Conservation (phyloP, 2,888 invertebrate species). For the Xestia xanthographa region DNA sequence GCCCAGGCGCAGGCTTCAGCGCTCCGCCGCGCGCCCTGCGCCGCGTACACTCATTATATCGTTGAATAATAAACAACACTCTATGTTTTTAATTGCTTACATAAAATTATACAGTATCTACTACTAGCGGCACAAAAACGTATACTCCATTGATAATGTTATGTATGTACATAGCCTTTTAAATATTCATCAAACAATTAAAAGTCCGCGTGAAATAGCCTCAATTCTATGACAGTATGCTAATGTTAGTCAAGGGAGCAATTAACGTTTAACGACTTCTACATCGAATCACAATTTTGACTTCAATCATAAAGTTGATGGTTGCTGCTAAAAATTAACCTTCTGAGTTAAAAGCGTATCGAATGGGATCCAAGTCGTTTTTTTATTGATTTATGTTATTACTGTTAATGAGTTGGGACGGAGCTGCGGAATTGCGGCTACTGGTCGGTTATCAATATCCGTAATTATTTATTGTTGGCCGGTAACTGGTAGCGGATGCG, state of each 20-base stretch:
- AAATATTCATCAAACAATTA: conserved; percentile 84
- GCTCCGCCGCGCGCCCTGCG: background rate
- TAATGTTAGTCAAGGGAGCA: conserved; percentile 75
- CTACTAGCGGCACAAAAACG: conserved; percentile 71
- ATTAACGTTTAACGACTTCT: conserved; percentile 78
- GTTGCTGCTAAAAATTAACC: conserved; percentile 65
- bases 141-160: conserved; percentile 77
- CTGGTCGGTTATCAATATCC: conserved; percentile 83
- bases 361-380: conserved; percentile 67
- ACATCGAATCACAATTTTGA: conserved; percentile 75
- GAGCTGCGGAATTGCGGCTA: conserved; percentile 68
- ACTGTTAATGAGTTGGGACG: conserved; percentile 72
- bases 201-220: conserved; percentile 78
- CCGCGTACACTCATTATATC: conserved; percentile 74
- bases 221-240: conserved; percentile 78
- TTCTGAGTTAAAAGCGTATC: conserved; percentile 67
- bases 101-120: conserved; percentile 75
- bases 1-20: conserved; percentile 26
- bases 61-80: conserved; percentile 77
- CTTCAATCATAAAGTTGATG: conserved; percentile 71
- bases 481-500: conserved; percentile 86
- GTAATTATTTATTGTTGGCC: conserved; percentile 88
- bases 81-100: conserved; percentile 79
- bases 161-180: conserved; percentile 77
- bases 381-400: conserved; percentile 77